Base-by-base conservation (phyloP, 1,140 invertebrate species). In the Chironomus striatipennis region DNA sequence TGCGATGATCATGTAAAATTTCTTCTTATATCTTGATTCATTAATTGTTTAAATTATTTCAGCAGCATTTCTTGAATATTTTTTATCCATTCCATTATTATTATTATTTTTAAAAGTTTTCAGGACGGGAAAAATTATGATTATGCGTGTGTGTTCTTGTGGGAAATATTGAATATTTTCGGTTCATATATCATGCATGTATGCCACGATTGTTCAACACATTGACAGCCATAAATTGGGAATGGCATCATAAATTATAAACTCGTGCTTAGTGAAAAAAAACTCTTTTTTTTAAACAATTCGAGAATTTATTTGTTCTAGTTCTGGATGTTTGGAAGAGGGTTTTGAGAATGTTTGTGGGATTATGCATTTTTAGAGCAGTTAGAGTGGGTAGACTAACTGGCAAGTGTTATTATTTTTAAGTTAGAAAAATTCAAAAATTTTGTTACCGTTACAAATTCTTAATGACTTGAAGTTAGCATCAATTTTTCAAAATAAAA, bases 31-130 rank as follows among this genome's bases (percentile, higher is more conserved):
- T 57, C 47, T 70, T 70, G 65, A 70, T 70, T 70, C 65, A 70
- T 57, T 70, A 70, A 70, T 70, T 70, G 65, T 70, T 70, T 70
- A 21, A 70, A 70, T 70, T 70, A 70, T 18, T 57, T 57, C 12
- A 57, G 12, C n/a, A 57, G 47, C 47, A 57, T 57, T 57, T 57
- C n/a, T 57, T n/a, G 15, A 57, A 57, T 57, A 57, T 57, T n/a
- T 57, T 12, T 15, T 57, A 12, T 57, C 8, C 5, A 10, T 47
- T 47, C 43, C 43, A 47, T 15, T 47, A 9, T 9, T 15, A 15
- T 15, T 57, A 57, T 57, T 57, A 5, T n/a, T 57, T 15, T 47
- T 15, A 47, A 43, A 43, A 7, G 10, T 43, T 43, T 47, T 47
- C 43, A 43, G 10, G 4, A n/a, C 64, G n/a, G 64, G 64, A 18